These are phyloP conservation scores for Tamias sibiricus DNA, from an alignment of 2,113 vertebrate genomes.

Conservation along the genomic window DNA sequence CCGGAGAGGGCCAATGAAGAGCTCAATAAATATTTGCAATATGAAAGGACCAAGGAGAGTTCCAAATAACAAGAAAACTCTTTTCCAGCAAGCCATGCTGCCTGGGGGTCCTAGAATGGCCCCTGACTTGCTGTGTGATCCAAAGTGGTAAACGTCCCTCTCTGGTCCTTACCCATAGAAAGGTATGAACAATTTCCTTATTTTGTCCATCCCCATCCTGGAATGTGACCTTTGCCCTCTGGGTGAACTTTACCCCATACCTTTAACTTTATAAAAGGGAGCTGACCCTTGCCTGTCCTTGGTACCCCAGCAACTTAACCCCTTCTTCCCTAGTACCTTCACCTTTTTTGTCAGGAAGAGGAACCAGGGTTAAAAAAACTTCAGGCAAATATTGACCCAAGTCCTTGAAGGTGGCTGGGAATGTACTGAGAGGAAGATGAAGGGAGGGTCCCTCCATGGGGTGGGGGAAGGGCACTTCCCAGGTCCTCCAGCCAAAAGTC, in stretches of 20 bases:
- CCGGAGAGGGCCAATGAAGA: background rate
- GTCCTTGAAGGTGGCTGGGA: constrained; percentile 71
- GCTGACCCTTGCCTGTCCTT: background rate
- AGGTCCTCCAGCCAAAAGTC: background rate
- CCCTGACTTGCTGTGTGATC: background rate
- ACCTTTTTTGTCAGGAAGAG: background rate
- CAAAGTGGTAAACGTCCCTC: background rate
- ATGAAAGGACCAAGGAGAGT: background rate
- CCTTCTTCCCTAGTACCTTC: background rate
- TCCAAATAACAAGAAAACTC: background rate
- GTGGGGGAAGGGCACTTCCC: background rate
- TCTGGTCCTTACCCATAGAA: background rate
- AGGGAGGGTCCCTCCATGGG: background rate
- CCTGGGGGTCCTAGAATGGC: background rate
- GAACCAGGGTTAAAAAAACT: background rate
- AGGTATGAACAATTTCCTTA: background rate
- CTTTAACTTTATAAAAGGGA: constrained; percentile 24
- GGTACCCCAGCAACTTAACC: background rate
- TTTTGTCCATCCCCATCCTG: background rate
- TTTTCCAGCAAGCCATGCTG: background rate
- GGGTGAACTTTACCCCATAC: background rate
- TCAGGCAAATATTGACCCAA: constrained; percentile 79
- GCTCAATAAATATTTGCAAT: constrained; percentile 20
- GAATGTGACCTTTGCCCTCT: background rate
- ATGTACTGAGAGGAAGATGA: constrained; percentile 31